Evolutionary conservation across 1,140 invertebrate genomes (phyloP), one percentile per base, ranked within the genome.

Genomic region (Aricia agestis): DNA sequence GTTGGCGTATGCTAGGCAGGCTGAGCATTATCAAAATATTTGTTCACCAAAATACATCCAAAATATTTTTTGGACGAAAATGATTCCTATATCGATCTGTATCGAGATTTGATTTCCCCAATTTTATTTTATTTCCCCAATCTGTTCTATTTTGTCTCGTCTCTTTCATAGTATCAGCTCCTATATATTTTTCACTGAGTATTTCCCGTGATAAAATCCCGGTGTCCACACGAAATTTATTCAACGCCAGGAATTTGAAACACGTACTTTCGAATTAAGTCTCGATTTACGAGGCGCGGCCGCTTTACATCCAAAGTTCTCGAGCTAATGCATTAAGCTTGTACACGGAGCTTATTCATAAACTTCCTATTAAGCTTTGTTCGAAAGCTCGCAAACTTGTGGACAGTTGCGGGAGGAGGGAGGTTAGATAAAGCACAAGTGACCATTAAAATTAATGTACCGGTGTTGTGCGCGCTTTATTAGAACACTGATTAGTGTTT

Each of bases 261-360:
- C 45, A 52, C 45, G 45, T 52, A 52, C 45, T 15, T 52, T 52
- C 45, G 45, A 52, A 52, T 52, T 52, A 52, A 52, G 13, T 13
- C 11, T 63, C 10, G 17, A 63, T 63, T 63, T 63, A 63, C 59
- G 59, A 63, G 59, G 59, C 10, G 18, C 59, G 10, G 59, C 19
- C 19, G 19, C 59, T 25, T 63, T 63, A 19, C 45, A 52, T 52
- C 45, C 45, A 13, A 25, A 63, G 18, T 52, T 52, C 59, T 63
- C 59, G 59, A 18, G 59, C 59, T 63, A 63, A 63, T 63, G 59
- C 17, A 63, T 19, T 19, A 63, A 63, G 17, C 59, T 63, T 63
- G 59, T 63, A 18, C 59, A 25, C 58, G 58, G 59, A 63, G 59
- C 59, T 63, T 63, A 25, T 25, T 9, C 18, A 63, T 63, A 63